These are phyloP conservation scores for Anagyrus pseudococci DNA, from an alignment of 2,888 invertebrate genomes.

Conservation along the genomic window DNA sequence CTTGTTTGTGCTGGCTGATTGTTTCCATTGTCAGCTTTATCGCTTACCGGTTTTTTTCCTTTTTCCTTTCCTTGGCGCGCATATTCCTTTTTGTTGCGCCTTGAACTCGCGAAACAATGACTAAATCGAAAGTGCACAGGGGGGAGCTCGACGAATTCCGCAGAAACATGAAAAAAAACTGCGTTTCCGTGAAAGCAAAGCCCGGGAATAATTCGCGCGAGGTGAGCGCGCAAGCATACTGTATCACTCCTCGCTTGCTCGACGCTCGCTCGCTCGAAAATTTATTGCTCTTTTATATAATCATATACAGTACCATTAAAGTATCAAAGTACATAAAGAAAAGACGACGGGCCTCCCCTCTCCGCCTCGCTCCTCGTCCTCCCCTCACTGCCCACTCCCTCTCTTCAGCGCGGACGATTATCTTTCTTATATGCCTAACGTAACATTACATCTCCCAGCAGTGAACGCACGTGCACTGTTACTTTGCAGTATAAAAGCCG, in stretches of 20 bases:
- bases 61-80: too few relatives aligned
- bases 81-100: too few relatives aligned
- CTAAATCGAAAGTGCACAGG: too few relatives aligned
- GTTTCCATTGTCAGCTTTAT: too few relatives aligned
- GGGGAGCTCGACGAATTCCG: too few relatives aligned
- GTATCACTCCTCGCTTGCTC: neutral
- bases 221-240: neutral
- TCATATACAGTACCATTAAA: slow-evolving; percentile 36
- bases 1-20: too few relatives aligned
- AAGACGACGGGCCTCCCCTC: slow-evolving; percentile 4
- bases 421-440: slow-evolving; percentile 22
- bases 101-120: too few relatives aligned
- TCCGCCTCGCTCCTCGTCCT: neutral
- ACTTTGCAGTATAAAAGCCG: too few relatives aligned
- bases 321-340: slow-evolving; percentile 39
- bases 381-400: neutral
- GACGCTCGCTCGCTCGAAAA: slow-evolving; percentile 11
- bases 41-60: too few relatives aligned
- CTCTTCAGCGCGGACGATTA: slow-evolving; percentile 7
- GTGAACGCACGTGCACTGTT: slow-evolving; percentile 20
- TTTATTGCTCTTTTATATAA: slow-evolving; percentile 34
- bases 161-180: too few relatives aligned
- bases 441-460: slow-evolving; percentile 30
- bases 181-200: too few relatives aligned
- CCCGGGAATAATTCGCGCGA: neutral